Conservation (phyloP, 2,113 vertebrate genomes). For the Scolopax mira region DNA sequence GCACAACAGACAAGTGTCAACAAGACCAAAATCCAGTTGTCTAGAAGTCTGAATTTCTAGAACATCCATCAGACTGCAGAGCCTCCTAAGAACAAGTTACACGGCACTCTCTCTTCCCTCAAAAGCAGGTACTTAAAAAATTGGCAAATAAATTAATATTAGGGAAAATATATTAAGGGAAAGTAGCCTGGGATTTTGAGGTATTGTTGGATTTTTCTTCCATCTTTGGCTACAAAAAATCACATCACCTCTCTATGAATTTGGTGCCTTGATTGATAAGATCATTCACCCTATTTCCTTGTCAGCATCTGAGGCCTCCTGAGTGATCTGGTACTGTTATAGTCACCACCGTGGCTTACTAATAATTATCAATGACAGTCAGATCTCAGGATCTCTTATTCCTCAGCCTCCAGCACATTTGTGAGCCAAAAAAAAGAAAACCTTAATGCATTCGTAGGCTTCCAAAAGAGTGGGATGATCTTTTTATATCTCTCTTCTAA, state of each 20-base stretch:
- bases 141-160: neutral
- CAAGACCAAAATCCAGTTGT: neutral
- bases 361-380: neutral
- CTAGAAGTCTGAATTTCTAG: neutral
- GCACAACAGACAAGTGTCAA: neutral
- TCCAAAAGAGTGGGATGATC: neutral
- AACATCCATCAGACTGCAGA: neutral
- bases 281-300: neutral
- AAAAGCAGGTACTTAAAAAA: neutral
- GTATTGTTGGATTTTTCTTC: neutral
- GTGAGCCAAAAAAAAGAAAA: neutral
- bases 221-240: neutral
- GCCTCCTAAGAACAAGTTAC: neutral
- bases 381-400: neutral
- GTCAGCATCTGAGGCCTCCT: neutral
- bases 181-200: neutral
- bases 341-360: neutral
- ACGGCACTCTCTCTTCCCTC: rapidly evolving
- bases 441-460: neutral
- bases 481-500: neutral
- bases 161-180: neutral
- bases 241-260: neutral
- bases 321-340: neutral
- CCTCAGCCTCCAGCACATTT: neutral
- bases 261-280: neutral